phyloP scores from a whole-genome alignment of 2,113 vertebrate genomes.

The Narcine bancroftii region DNA sequence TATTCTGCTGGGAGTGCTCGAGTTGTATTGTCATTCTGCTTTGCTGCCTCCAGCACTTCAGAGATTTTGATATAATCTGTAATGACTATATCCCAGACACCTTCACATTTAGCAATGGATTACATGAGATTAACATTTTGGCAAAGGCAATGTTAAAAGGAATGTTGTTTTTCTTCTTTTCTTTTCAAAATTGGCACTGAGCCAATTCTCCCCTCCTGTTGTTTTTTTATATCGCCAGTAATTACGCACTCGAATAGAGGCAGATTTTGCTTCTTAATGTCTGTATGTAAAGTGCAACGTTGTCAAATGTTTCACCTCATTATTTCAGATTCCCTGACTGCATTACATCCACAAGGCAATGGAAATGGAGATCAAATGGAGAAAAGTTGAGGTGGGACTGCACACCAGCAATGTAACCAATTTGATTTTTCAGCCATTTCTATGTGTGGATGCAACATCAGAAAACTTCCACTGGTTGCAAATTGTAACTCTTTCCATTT shows the following conservation, averaged over 20 bases:
- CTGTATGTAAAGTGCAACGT: not conserved
- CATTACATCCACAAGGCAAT: no score
- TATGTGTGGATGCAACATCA: not conserved
- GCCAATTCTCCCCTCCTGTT: not conserved
- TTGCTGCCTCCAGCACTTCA: not conserved
- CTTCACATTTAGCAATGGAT: not conserved
- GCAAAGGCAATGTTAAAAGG: not conserved
- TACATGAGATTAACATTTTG: not conserved
- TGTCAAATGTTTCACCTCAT: no score
- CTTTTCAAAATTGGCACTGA: not conserved
- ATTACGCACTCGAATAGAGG: not conserved
- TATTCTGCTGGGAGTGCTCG: not conserved
- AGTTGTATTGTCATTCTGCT: constrained; percentile 6
- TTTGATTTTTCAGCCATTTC: not conserved
- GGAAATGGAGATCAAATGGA: not conserved
- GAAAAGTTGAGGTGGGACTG: not conserved
- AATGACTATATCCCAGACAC: not conserved
- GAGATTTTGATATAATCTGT: constrained; percentile 12
- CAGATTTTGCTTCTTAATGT: not conserved
- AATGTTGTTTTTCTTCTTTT: not conserved
- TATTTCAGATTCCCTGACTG: no score
- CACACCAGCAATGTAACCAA: not conserved
- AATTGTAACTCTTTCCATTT: not conserved
- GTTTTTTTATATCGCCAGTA: not conserved
- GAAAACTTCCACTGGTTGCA: not conserved